Percentiles rank a stretch among this genome's conserved stretches.
Evolutionary conservation across 2,888 invertebrate genomes (phyloP).

Genomic region (Hedya salicella): DNA sequence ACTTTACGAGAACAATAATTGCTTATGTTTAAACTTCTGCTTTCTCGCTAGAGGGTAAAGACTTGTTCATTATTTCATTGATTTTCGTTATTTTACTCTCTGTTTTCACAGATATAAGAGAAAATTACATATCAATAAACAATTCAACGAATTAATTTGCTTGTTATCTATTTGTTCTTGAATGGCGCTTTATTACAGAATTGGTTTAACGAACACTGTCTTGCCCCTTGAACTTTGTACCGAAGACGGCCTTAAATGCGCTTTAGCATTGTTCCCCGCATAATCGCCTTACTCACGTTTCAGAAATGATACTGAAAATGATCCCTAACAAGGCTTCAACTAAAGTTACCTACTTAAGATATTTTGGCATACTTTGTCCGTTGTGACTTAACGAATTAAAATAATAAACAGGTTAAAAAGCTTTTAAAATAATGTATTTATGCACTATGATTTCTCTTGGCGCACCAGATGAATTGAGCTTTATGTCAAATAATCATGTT

Average conservation of each 20-base stretch:
- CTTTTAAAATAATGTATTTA: constrained; percentile 22
- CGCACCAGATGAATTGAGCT: background rate
- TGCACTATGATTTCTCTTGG: background rate
- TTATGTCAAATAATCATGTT: background rate
- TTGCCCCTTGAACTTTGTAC: background rate
- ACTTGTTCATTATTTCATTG: too few species aligned
- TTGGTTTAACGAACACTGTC: background rate
- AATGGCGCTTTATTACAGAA: too few species aligned
- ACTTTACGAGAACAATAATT: background rate
- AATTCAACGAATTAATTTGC: too few species aligned
- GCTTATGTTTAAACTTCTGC: background rate
- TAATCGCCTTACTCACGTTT: constrained; percentile 4
- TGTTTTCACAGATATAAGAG: background rate
- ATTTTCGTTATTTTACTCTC: background rate
- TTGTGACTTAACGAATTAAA: constrained; percentile 1
- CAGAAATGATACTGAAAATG: constrained; percentile 19
- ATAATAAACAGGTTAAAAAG: constrained; percentile 49
- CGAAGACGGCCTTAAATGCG: constrained; percentile 15
- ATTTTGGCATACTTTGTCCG: constrained; percentile 53
- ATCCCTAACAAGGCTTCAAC: constrained; percentile 42
- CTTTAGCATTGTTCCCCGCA: constrained; percentile 14
- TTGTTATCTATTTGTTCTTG: too few species aligned
- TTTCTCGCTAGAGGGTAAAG: too few species aligned
- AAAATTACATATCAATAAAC: too few species aligned
- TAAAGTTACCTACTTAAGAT: constrained; percentile 49